Evolutionary conservation across 2,113 vertebrate genomes (phyloP), one percentile per base, ranked within the genome.

Genomic region (Pterocles orientalis): DNA sequence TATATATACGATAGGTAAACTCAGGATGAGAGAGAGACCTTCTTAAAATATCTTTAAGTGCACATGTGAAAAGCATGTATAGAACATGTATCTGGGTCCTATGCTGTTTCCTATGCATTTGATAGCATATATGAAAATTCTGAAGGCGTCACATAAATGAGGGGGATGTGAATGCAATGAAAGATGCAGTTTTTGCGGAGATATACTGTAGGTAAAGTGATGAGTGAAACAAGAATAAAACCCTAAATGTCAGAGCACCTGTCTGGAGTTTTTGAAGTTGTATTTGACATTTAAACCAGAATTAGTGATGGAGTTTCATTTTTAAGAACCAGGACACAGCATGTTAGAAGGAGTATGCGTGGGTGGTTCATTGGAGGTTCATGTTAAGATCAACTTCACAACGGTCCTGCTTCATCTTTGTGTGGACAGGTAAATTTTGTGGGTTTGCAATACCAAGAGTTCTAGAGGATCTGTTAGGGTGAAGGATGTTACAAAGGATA

Each of bases 261-360:
- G 18, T 61, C 36, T 84, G 78, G 78, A 70, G 50, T 93, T 95
- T 95, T 71, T 80, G 70, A 94, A 94, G 39, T 18, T 82, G 33
- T 85, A 72, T 91, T 79, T 95, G 90, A 90, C 82, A 86, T 93
- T 94, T 90, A 93, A 92, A 70, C 15, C 20, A 69, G 43, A 94
- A 64, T 51, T 64, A 25, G 12, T 88, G n/a, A 39, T 77, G 48
- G 43, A 91, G 77, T 94, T 95, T 84, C 73, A 5, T 82, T 94
- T 92, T 60, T 79, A 93, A 87, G 90, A 90, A 78, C 1, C 7
- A 51, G 69, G 64, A 81, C 54, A 70, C 24, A 84, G n/a, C 51
- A 84, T 45, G 5, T 84, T 92, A 71, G 41, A 90, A 86, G 43
- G 47, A 92, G 20, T 82, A 85, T 89, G 34, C 77, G 69, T 92